Percentiles rank a stretch among this genome's conserved stretches.
Conservation (phyloP, 53 echinoderm and acorn worm species). For the Holothuria leucospilota region DNA sequence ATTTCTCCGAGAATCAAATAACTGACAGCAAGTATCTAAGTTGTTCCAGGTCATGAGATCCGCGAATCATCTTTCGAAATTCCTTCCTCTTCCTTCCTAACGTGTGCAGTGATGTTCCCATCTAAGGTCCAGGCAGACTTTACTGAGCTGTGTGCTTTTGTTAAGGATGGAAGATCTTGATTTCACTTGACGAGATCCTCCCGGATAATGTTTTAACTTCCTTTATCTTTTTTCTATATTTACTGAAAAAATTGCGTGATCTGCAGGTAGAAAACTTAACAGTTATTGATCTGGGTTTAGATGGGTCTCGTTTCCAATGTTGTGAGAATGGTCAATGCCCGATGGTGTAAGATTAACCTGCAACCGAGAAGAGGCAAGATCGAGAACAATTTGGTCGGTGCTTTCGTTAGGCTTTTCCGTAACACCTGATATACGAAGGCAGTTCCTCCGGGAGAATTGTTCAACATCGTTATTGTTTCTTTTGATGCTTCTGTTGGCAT, state of each 20-base stretch:
- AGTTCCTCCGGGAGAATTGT: neutral
- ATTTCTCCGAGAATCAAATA: neutral
- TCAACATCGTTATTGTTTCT: slow-evolving; percentile 6
- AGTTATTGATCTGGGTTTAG: neutral
- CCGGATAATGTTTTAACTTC: neutral
- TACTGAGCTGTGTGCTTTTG: neutral
- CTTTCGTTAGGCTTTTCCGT: neutral
- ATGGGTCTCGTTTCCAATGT: neutral
- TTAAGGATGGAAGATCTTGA: neutral
- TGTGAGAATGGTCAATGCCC: neutral
- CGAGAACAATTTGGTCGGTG: neutral
- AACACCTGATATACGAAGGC: neutral
- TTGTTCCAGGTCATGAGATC: slow-evolving; percentile 1
- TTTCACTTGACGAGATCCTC: slow-evolving; percentile 11
- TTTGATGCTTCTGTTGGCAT: no score
- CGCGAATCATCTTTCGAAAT: slow-evolving; percentile 18
- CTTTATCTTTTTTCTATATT: neutral
- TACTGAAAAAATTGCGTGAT: neutral
- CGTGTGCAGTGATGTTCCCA: neutral
- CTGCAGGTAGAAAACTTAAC: slow-evolving; percentile 20
- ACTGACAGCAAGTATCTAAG: neutral
- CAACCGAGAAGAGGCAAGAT: neutral
- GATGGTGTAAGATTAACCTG: neutral
- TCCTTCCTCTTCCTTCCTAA: neutral
- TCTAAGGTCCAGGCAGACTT: slow-evolving; percentile 25